Base-by-base conservation (phyloP, 1,140 invertebrate genomes). In the Drosophila setifemur region DNA sequence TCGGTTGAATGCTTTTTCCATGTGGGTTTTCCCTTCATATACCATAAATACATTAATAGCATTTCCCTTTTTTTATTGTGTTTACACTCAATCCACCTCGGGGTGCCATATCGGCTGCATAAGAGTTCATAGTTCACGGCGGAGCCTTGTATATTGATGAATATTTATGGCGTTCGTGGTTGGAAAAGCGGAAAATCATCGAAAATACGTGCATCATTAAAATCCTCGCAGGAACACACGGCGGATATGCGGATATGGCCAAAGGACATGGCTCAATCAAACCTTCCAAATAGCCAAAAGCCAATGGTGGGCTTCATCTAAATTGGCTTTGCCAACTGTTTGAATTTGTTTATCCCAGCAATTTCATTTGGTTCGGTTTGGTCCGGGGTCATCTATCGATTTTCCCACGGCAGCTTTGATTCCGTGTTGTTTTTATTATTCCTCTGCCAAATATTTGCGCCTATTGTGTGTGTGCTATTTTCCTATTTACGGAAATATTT, bases 221-320 rank as follows among this genome's bases (percentile, higher is more conserved):
- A 64, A 68, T 69, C 47, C 55, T 35, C 50, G 48, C 35, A 47
- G 31, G 26, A 45, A 29, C 40, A 21, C 35, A 35, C 29, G 39
- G 49, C 29, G 39, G 49, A 33, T 49, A 40, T 47, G 52, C 54
- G 72, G 54, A 73, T 70, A 52, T 39, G 39, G 66, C 49, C 47
- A 16, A 26, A 57, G 64, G 57, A 64, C 31, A 76, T 58, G 66
- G 73, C 57, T 64, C 47, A 76, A 76, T 76, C 73, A 76, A 53
- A 57, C 66, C 33, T 48, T 37, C 45, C 66, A 76, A 76, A 76
- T 58, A 66, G 42, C 47, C 49, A 11, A 23, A 18, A n/a, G 31
- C 43, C 28, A 28, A 35, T 19, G 29, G 33, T 19, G 29, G 6
- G n/a, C 42, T n/a, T n/a, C 40, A 25, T 40, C 61, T 40, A 64